A percentile compares a stretch with the other conserved stretches of the same genome.
These are phyloP conservation scores for Brachynemurus nebulosus DNA, from an alignment of 2,888 invertebrate species.

Conservation along the genomic window DNA sequence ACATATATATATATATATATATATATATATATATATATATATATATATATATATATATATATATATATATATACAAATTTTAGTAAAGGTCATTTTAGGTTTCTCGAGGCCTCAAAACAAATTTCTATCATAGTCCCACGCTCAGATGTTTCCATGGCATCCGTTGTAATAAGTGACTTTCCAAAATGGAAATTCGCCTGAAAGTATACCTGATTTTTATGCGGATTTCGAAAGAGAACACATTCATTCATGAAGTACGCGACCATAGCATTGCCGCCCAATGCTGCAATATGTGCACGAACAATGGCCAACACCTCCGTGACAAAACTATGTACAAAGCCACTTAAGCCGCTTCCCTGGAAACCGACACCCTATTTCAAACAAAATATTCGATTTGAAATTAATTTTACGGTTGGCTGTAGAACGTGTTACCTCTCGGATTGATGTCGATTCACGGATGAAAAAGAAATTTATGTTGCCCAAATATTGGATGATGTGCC, in stretches of 20 bases:
- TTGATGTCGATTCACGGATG: slow-evolving; percentile 85
- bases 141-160: too few species aligned
- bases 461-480: slow-evolving; percentile 90
- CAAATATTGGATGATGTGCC: slow-evolving; percentile 63
- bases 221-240: slow-evolving; percentile 79
- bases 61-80: too few species aligned
- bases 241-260: slow-evolving; percentile 89
- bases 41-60: too few species aligned
- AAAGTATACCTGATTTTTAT: slow-evolving; percentile 83
- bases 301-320: slow-evolving; percentile 88
- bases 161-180: too few species aligned
- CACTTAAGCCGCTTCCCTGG: slow-evolving; percentile 78
- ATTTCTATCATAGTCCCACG: too few species aligned
- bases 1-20: too few species aligned
- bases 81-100: too few species aligned
- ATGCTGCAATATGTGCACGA: slow-evolving; percentile 79
- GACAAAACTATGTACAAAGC: slow-evolving; percentile 87
- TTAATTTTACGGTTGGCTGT: background rate
- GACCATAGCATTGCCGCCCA: slow-evolving; percentile 92
- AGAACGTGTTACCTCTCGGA: slow-evolving; percentile 49
- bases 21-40: too few species aligned
- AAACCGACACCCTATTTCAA: slow-evolving; percentile 18
- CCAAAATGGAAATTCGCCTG: too few species aligned
- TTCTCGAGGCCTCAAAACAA: too few species aligned
- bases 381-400: background rate